Conservation (phyloP, 2,113 vertebrate genomes). For the Zosterops lateralis region DNA sequence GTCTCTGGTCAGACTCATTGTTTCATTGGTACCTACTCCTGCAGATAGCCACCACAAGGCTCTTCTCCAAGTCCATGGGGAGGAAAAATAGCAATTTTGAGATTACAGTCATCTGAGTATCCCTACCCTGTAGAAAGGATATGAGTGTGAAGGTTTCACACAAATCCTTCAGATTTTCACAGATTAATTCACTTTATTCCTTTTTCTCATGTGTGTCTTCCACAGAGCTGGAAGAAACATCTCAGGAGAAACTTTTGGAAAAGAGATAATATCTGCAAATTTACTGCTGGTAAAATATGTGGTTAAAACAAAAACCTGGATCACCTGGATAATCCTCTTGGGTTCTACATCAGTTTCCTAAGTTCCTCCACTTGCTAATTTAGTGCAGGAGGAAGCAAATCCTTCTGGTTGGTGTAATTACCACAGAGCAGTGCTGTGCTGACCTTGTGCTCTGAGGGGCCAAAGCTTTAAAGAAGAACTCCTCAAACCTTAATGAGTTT, state of each 20-base stretch:
- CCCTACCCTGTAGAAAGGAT: neutral
- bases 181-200: neutral
- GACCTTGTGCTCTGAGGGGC: neutral
- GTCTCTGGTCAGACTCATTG: neutral
- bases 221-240: neutral
- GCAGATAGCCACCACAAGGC: neutral
- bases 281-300: neutral
- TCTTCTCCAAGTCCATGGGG: neutral
- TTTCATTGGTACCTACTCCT: neutral
- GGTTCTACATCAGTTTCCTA: neutral
- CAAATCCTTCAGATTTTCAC: neutral
- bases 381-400: neutral
- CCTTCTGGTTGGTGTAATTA: neutral
- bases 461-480: neutral
- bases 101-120: neutral
- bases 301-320: neutral
- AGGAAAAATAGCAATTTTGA: neutral
- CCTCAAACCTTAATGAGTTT: conserved; percentile 5
- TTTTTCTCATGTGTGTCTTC: neutral
- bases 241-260: neutral
- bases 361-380: conserved; percentile 17
- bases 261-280: neutral
- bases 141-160: neutral
- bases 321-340: neutral
- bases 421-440: neutral